Conservation (phyloP, 92 coral and sea anemone species). For the Bergia sp. region DNA sequence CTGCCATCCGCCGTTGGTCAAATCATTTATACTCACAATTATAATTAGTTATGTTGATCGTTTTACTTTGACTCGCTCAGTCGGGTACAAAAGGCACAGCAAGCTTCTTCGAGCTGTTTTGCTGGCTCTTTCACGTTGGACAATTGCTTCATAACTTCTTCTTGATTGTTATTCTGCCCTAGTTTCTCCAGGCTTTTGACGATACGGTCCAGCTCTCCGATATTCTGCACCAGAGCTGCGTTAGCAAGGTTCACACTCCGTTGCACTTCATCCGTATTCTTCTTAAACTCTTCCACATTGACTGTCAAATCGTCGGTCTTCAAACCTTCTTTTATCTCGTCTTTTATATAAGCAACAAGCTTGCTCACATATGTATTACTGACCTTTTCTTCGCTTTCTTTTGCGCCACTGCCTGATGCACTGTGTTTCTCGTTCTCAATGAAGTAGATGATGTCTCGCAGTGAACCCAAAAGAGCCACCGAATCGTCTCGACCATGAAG, state of each 20-base stretch:
- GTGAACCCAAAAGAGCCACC: not conserved
- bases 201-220: not conserved
- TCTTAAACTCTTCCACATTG: slow-evolving; percentile 18
- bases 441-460: not conserved
- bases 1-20: not conserved
- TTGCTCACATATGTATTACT: not conserved
- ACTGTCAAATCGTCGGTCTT: not conserved
- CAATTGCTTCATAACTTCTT: not conserved
- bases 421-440: not conserved
- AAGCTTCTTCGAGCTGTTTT: not conserved
- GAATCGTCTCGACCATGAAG: not conserved
- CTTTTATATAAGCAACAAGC: not conserved
- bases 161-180: not conserved
- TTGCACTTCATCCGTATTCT: slow-evolving; percentile 14
- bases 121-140: slow-evolving; percentile 13
- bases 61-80: not conserved
- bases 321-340: not conserved
- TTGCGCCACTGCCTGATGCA: not conserved
- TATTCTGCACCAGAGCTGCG: not conserved
- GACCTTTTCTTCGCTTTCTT: not conserved
- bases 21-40: not conserved
- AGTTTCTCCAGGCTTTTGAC: not conserved
- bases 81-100: not conserved
- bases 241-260: not conserved
- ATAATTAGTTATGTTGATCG: not conserved